A percentile compares a stretch with the other conserved stretches of the same genome.
Conservation (phyloP, 1,140 invertebrate species). For the Trypoxylus dichotomus region DNA sequence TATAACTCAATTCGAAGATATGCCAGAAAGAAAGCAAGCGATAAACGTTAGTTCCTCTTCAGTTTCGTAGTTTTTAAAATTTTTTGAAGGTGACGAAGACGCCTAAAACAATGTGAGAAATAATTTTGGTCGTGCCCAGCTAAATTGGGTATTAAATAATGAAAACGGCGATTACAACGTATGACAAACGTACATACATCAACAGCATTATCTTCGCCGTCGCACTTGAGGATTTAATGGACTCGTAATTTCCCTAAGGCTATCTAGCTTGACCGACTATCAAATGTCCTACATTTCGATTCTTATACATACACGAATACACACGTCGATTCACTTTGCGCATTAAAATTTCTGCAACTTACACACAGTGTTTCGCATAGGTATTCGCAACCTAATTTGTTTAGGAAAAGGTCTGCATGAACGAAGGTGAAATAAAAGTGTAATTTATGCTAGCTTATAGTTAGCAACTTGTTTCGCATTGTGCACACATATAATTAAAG, state of each 20-base stretch:
- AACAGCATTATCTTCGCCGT: background rate
- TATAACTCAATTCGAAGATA: no score
- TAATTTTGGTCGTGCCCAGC: background rate
- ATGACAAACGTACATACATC: background rate
- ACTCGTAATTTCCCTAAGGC: background rate
- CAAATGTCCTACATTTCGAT: constrained; percentile 6
- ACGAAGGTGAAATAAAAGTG: no score
- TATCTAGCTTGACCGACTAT: background rate
- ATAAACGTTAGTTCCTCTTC: no score
- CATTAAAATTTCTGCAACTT: background rate
- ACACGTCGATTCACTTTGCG: background rate
- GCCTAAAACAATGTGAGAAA: no score
- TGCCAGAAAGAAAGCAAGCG: no score
- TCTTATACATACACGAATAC: background rate
- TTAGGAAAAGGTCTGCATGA: no score
- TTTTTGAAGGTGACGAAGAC: background rate
- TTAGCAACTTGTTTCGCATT: no score
- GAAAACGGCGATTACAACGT: background rate
- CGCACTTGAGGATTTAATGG: background rate
- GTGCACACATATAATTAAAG: no score
- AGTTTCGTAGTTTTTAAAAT: no score
- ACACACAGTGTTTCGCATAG: no score
- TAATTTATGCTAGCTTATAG: no score
- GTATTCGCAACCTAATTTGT: no score
- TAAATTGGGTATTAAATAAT: background rate